A percentile compares a stretch with the other conserved stretches of the same genome.
These are phyloP conservation scores for Cheilosia impressa DNA, from an alignment of 2,888 invertebrate genomes.

Conservation along the genomic window DNA sequence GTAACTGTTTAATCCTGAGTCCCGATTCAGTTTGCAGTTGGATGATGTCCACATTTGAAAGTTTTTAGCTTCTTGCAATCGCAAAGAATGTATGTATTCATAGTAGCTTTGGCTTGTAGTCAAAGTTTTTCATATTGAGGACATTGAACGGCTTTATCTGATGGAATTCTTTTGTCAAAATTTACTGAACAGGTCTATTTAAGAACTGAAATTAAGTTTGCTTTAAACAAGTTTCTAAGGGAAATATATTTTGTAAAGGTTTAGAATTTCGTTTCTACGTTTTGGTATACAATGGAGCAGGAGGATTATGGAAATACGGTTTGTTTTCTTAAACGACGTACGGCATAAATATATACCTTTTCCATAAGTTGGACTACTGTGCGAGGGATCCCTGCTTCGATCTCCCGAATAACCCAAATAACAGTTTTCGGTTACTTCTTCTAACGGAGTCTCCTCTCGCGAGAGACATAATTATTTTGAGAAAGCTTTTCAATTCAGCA, in stretches of 20 bases:
- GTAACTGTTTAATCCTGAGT: slow-evolving; percentile 23
- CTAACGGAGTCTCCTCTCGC: no score
- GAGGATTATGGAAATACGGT: no score
- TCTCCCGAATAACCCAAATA: no score
- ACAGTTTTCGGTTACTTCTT: no score
- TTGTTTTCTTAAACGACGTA: no score
- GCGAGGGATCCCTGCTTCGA: no score
- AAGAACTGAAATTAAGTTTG: slow-evolving; percentile 59
- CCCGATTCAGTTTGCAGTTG: slow-evolving; percentile 32
- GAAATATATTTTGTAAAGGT: slow-evolving; percentile 42
- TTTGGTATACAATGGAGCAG: slow-evolving; percentile 10
- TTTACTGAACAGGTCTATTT: slow-evolving; percentile 48
- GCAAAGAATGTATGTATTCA: slow-evolving; percentile 17
- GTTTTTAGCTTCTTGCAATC: slow-evolving; percentile 19
- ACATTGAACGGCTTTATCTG: slow-evolving; percentile 60
- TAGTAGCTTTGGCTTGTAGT: slow-evolving; percentile 45
- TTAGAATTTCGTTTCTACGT: slow-evolving; percentile 35
- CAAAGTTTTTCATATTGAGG: slow-evolving; percentile 47
- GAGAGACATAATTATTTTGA: no score
- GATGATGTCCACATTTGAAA: slow-evolving; percentile 31
- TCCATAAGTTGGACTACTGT: no score
- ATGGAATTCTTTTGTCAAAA: slow-evolving; percentile 66
- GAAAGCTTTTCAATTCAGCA: no score
- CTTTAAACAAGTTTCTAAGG: slow-evolving; percentile 17
- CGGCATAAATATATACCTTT: no score